A percentile compares a stretch with the other conserved stretches of the same genome.
These are phyloP conservation scores for Ametastegia equiseti DNA, from an alignment of 2,888 invertebrate genomes.

Conservation along the genomic window DNA sequence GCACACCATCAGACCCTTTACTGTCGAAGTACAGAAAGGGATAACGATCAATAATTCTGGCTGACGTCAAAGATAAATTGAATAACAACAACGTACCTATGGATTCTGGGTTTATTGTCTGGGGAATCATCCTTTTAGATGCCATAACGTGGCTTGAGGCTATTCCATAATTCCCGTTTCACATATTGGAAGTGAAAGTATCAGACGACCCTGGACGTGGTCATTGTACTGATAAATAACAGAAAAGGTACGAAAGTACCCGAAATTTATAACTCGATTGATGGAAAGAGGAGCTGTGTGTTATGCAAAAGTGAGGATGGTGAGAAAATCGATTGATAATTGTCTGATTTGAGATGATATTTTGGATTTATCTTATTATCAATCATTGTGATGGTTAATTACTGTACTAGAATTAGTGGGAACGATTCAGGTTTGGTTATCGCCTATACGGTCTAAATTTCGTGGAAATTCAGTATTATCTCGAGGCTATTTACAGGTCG, in stretches of 20 bases:
- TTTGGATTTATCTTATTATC: neutral
- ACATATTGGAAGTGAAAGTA: slow-evolving; percentile 3
- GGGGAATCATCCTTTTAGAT: neutral
- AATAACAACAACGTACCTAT: neutral
- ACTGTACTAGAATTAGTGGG: neutral
- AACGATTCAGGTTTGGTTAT: neutral
- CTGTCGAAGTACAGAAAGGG: neutral
- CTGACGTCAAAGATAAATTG: neutral
- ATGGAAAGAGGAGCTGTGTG: neutral
- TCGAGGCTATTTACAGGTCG: slow-evolving; percentile 8
- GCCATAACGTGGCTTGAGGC: neutral
- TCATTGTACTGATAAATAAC: neutral
- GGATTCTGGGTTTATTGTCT: neutral
- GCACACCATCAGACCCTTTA: neutral
- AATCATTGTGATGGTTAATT: neutral
- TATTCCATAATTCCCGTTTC: neutral
- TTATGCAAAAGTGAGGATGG: neutral
- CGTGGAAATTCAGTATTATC: slow-evolving; percentile 36
- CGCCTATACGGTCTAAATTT: neutral
- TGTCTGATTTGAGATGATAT: neutral
- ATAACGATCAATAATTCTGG: neutral
- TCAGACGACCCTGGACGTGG: neutral
- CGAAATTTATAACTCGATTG: neutral
- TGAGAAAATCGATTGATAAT: neutral
- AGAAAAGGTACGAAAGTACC: neutral